phyloP scores from a whole-genome alignment of 2,888 invertebrate genomes.

The Iselma pallidipennis region DNA sequence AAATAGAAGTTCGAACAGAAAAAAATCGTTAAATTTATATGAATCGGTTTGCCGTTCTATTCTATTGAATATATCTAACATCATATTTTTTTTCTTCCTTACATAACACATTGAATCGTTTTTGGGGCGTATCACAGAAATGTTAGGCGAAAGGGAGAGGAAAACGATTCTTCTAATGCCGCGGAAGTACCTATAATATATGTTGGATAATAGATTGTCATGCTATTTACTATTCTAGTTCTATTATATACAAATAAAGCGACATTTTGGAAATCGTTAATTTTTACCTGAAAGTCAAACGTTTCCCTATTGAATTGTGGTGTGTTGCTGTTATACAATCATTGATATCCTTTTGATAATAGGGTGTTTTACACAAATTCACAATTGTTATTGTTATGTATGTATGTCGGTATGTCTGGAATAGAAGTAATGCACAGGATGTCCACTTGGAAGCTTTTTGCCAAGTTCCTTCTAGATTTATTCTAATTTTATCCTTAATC shows the following conservation, averaged over 20 bases:
- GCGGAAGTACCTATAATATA: not conserved
- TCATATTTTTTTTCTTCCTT: too few species aligned
- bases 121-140: not conserved
- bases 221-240: slow-evolving; percentile 2
- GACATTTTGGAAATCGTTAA: slow-evolving; percentile 21
- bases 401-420: not conserved
- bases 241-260: slow-evolving; percentile 18
- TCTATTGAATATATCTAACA: too few species aligned
- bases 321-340: not conserved
- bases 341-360: not conserved
- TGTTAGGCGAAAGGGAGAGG: not conserved
- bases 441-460: not conserved
- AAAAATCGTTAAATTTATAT: not conserved
- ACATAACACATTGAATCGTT: too few species aligned
- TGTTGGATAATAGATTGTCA: not conserved
- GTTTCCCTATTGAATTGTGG: not conserved
- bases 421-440: not conserved
- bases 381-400: not conserved
- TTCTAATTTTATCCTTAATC: too few species aligned
- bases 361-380: not conserved
- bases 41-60: not conserved
- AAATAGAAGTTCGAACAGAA: too few species aligned
- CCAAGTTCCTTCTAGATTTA: too few species aligned
- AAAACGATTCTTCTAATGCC: not conserved
- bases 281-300: slow-evolving; percentile 9